Evolutionary conservation across 2,797 vertebrate species (phyloP), one percentile per base, ranked within the genome.

Genomic region (Pyrrhura leucotis): DNA sequence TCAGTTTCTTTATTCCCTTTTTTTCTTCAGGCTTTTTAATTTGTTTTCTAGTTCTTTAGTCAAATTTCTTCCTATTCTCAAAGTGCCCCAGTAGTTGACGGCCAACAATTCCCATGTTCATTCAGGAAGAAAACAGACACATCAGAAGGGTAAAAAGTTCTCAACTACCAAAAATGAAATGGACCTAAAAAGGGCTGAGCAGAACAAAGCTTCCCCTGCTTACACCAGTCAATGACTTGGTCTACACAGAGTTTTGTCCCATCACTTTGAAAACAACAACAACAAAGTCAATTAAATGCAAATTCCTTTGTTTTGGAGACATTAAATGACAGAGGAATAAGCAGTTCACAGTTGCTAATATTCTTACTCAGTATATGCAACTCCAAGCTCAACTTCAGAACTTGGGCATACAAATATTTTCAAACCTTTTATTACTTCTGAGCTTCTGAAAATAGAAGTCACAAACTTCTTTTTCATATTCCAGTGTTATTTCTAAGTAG

Each of bases 41-140:
- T 76, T 28, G 13, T 14, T 51, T 29, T 35, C 9, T 13, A 6
- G 10, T 18, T 19, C 31, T 80, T 50, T 17, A 5, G 13, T 44
- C 26, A 7, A 25, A 53, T 51, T 62, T 19, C 22, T 56, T 37
- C 3, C 1, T 26, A 3, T 73, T 61, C 17, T 48, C 39, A 1
- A 71, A 56, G 8, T 12, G 2, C 4, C 58, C 7, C 22, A 7
- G 2, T 1, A 54, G 10, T 4, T 40, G 6, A 7, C 63, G 26
- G 7, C 7, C 21, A 47, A 15, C 11, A 58, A 54, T 74, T 20
- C 19, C 48, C 20, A 14, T 0, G 0, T 48, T 63, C 10, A 3
- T 54, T 29, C 58, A n/a, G 10, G 31, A 45, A 67, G 5, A 54
- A 77, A 33, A 50, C 13, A 76, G 7, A 13, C 8, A 7, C 6